Evolutionary conservation across 2,888 invertebrate species (phyloP), one percentile per base, ranked within the genome.

Genomic region (Noctua janthina): DNA sequence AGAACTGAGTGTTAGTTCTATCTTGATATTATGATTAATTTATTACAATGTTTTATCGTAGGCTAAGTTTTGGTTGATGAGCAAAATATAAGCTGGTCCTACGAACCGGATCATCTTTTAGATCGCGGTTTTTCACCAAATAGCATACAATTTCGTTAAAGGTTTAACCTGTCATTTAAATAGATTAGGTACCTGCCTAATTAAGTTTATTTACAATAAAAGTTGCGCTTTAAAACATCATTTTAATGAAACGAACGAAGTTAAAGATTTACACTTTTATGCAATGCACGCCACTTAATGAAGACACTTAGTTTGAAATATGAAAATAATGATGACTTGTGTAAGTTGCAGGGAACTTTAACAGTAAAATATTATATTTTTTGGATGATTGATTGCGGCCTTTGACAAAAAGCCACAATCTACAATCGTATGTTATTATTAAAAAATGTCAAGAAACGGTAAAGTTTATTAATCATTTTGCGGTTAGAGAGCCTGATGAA

Each of bases 241-340:
- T 67, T 29, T 39, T 8, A 68, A 59, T 35, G 15, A n/a, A 72
- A 70, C 68, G 7, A 0, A 39, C 35, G 20, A 39, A 35, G 35
- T 66, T 23, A n/a, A 69, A 69, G 46, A 51, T 62, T 43, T 20
- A 49, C 54, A 20, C 17, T 56, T 39, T 79, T 56, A 56, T 46
- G 62, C 81, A 81, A 81, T 46, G n/a, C 81, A 68, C 29, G 29
- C 10, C 1, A 4, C 62, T 39, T 79, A 79, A 62, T 56, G 43
- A 62, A 62, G 29, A 56, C 39, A 70, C 15, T 81, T 54, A 74
- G 7, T 46, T 69, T 15, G n/a, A 74, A 80, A 74, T 59, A 35
- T 62, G 62, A 81, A 80, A 59, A 82, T 76, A 70, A 81, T 70
- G 56, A 71, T 76, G 76, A 59, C 70, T 71, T 81, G 43, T 35